These are phyloP conservation scores for Epinotia demarniana DNA, from an alignment of 2,888 invertebrate genomes.

Conservation along the genomic window DNA sequence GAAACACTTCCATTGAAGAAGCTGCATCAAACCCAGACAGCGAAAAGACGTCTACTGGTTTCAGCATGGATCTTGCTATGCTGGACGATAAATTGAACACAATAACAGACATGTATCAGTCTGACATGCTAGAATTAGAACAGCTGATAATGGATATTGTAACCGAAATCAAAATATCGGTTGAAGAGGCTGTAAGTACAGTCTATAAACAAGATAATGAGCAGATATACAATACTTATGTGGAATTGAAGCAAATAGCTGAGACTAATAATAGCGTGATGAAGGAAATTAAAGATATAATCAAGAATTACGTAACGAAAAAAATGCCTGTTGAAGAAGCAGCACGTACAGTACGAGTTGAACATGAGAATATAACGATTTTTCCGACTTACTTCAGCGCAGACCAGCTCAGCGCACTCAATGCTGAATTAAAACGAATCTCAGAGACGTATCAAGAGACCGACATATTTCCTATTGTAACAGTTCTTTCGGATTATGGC, in stretches of 20 bases:
- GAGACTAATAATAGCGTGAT: background rate
- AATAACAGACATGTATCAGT: background rate
- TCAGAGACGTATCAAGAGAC: background rate
- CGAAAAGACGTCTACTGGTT: background rate
- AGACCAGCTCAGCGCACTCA: background rate
- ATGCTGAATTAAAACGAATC: background rate
- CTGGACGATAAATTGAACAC: background rate
- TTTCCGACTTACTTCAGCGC: background rate
- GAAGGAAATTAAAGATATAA: background rate
- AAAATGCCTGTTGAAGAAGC: background rate
- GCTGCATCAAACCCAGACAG: background rate
- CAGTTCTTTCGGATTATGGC: background rate
- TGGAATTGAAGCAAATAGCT: background rate
- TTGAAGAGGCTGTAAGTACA: background rate
- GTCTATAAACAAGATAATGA: background rate
- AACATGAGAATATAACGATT: background rate
- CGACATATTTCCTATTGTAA: background rate
- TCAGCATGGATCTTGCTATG: background rate
- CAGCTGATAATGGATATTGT: background rate
- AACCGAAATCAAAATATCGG: background rate
- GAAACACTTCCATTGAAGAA: background rate
- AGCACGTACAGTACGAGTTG: background rate
- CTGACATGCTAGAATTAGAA: background rate
- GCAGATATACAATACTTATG: background rate
- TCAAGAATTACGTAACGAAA: background rate